These are phyloP conservation scores for Lordiphosa andalusiaca DNA, from an alignment of 2,888 invertebrate species.

Conservation along the genomic window DNA sequence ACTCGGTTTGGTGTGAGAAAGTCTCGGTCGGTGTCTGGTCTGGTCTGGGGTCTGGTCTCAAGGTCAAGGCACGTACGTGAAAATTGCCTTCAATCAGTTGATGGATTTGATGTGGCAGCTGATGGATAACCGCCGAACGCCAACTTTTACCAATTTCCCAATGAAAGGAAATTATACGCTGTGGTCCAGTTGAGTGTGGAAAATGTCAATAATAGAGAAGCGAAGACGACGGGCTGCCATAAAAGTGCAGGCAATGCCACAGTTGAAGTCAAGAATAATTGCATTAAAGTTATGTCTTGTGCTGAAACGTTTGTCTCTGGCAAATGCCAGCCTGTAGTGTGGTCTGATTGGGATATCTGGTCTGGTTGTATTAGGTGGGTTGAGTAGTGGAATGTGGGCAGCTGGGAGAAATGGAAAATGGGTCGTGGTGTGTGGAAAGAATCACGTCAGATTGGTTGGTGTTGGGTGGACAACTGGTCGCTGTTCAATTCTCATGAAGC, in stretches of 20 bases:
- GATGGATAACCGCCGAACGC: conserved; percentile 40
- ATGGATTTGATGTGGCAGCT: conserved; percentile 27
- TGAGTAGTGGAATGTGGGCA: conserved; percentile 10
- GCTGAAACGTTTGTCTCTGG: conserved; percentile 8
- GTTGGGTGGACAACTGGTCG: too few species aligned
- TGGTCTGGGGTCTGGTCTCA: conserved; percentile 37
- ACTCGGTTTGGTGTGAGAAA: conserved; percentile 4
- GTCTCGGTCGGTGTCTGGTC: conserved; percentile 13
- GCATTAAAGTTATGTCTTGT: conserved; percentile 48
- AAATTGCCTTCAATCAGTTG: conserved; percentile 42
- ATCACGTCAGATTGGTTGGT: background rate
- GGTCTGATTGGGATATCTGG: conserved; percentile 16
- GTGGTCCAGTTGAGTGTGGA: conserved; percentile 26
- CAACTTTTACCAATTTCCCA: conserved; percentile 46
- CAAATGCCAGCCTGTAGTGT: conserved; percentile 12
- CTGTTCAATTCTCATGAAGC: too few species aligned
- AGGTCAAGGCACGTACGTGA: conserved; percentile 63
- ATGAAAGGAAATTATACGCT: conserved; percentile 9
- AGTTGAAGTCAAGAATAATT: conserved; percentile 41
- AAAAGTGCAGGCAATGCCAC: conserved; percentile 41
- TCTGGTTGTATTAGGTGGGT: conserved; percentile 20
- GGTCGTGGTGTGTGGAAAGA: conserved; percentile 21
- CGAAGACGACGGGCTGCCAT: conserved; percentile 32
- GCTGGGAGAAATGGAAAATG: conserved; percentile 16
- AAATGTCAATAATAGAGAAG: conserved; percentile 32